Evolutionary conservation across 2,113 vertebrate species (phyloP), one percentile per base, ranked within the genome.

Genomic region (Nesogale talazaci): DNA sequence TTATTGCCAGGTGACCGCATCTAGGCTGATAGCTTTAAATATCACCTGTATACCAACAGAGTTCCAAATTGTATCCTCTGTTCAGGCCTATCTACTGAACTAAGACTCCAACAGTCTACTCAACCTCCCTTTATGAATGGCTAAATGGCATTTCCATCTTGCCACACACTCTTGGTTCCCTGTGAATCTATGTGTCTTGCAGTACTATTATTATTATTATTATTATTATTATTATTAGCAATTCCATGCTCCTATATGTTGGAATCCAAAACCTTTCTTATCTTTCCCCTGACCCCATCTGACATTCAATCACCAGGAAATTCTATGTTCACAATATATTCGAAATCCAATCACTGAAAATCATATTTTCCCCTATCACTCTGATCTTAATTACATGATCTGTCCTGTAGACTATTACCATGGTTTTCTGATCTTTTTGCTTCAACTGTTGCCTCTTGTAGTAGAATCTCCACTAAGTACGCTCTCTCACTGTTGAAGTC

Each of bases 261-360:
- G 82, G 23, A 27, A 34, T 15, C 83, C 77, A 89, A 83, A 89
- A 83, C 29, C 56, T 46, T 27, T 89, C 67, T 83, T n/a, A 86
- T 91, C 59, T 19, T 78, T 76, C 77, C 38, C 36, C 91, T n/a
- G n/a, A n/a, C n/a, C 57, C 52, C 63, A 74, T 15, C 9, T 52
- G 34, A 88, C 8, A 61, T 23, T 27, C 46, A 52, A n/a, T 56
- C 36, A 72, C 67, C 42, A n/a, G 69, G 69, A 85, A 89, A 75
- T 83, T 83, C 46, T 83, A 25, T 63, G 20, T 27, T 65, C 57
- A 92, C 4, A 61, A 52, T 42, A 84, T 52, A 38, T 57, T 84
- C 77, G 77, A 82, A 94, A 69, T 76, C 27, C n/a, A 84, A 83
- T 63, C 56, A 69, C 42, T 31, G 72, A 74, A 76, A 86, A 74